Conservation (phyloP, 2,113 vertebrate species). For the Neodon shergylaensis region DNA sequence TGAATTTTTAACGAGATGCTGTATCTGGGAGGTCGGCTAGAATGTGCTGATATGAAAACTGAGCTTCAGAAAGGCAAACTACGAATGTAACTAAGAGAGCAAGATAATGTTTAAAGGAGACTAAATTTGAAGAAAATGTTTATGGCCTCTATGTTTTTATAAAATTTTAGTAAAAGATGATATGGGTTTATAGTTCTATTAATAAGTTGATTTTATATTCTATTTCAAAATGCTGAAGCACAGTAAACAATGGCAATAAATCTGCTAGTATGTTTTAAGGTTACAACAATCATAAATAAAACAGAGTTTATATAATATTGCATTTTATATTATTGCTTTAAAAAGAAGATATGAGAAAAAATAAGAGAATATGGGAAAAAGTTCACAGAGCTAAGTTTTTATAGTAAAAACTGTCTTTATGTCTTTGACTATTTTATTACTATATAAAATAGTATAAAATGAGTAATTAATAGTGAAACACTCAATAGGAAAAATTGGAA, state of each 20-base stretch:
- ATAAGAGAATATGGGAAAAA: not conserved
- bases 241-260: slow-evolving; percentile 62
- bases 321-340: not conserved
- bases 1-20: slow-evolving; percentile 89
- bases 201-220: slow-evolving; percentile 74
- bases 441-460: not conserved
- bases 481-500: not conserved
- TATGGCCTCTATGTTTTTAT: slow-evolving; percentile 72
- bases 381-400: not conserved
- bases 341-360: not conserved
- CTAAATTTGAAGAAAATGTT: slow-evolving; percentile 65
- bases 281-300: slow-evolving; percentile 18
- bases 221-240: slow-evolving; percentile 71
- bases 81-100: slow-evolving; percentile 73
- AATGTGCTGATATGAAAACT: slow-evolving; percentile 81
- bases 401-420: not conserved
- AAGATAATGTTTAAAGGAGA: slow-evolving; percentile 77
- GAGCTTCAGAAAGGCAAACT: slow-evolving; percentile 60
- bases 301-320: not conserved
- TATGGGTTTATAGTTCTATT: slow-evolving; percentile 78
- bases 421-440: not conserved
- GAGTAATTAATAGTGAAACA: not conserved
- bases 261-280: slow-evolving; percentile 65
- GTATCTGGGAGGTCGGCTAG: slow-evolving; percentile 85
- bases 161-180: slow-evolving; percentile 80